Evolutionary conservation across 2,797 vertebrate genomes (phyloP), one percentile per base, ranked within the genome.

Genomic region (Oceanodroma leucorhoa): DNA sequence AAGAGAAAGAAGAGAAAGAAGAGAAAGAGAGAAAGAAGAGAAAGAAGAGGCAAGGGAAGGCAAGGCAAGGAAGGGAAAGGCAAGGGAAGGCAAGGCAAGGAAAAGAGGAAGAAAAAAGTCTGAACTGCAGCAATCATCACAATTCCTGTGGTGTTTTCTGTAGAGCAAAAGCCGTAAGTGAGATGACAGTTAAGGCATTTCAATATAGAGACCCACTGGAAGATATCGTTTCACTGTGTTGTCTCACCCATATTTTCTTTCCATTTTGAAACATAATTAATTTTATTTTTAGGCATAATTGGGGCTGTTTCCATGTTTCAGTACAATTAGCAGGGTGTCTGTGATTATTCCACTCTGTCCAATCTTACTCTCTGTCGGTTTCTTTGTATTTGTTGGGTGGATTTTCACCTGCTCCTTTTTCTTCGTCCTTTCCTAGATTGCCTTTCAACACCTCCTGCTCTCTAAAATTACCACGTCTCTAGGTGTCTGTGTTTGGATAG

Each of bases 331-430:
- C 34, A 65, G 7, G 2, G 3, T 65, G n/a, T 36, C 38, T 75
- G 27, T 71, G n/a, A 70, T 76, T 93, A 57, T 65, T 91, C 29
- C 17, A 55, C 24, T 75, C 36, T 80, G 38, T 66, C 32, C 23
- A 58, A 0, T 30, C 26, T 41, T 50, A 29, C 0, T 0, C 14
- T 53, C 9, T 27, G 12, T 40, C 54, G 8, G 1, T 60, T 83
- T 77, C 36, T 88, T 78, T 80, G 26, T 64, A 53, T 79, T 79
- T 93, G 12, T n/a, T 75, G 50, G 43, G 34, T 48, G 54, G 46
- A 46, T 92, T 93, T 93, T 78, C 23, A 51, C 43, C 40, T 89
- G 26, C 48, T 82, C 8, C 40, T 73, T 70, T 83, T 82, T 34
- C 29, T 75, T 23, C 53, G 32, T 55, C 57, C 30, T 86, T 46